Base-by-base conservation (phyloP, 2,888 invertebrate genomes). In the Scrobipalpa costella region DNA sequence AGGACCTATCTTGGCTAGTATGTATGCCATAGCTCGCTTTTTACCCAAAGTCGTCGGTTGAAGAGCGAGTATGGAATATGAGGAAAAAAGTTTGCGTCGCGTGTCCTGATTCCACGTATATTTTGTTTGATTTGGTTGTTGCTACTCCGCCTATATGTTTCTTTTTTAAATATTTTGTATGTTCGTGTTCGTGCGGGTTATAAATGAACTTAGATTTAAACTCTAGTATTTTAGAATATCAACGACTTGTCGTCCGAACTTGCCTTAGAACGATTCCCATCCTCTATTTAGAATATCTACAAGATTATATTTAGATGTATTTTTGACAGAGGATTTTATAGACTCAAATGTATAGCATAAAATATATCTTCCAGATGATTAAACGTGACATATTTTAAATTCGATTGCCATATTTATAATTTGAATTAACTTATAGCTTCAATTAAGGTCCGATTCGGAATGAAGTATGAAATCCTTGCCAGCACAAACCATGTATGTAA, bases 111-210 rank as follows among this genome's bases (percentile, higher is more conserved):
- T 85, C 80, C 81, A 80, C 69, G 67, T 69, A 67, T 68, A 68
- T 66, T 66, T 73, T 68, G 66, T 74, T 75, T 77, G 72, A 67
- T 70, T 71, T 15, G 55, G 74, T 80, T 77, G 76, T 81, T 79
- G 72, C 73, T 79, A 78, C 83, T 88, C 87, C 88, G 88, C 88
- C 88, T 88, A 84, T 73, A 57, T 7, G 63, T 63, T 49, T 63
- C 21, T 63, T 63, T 65, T 64, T 58, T 59, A 3, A 27, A 27
- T 27, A 15, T 50, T 52, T 36, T 50, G 62, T 58, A 63, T 58
- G 64, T 64, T 67, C 69, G 69, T 58, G 64, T 64, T 67, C 69
- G 69, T 65, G 66, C 65, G 68, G 63, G 63, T 63, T 63, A 63
- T 65, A 33, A 40, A 57, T 36, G 55, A 3, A 27, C 7, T 36